Percentiles rank a stretch among this genome's conserved stretches.
Evolutionary conservation across 2,888 invertebrate species (phyloP).

Genomic region (Nemapogon koenigi): DNA sequence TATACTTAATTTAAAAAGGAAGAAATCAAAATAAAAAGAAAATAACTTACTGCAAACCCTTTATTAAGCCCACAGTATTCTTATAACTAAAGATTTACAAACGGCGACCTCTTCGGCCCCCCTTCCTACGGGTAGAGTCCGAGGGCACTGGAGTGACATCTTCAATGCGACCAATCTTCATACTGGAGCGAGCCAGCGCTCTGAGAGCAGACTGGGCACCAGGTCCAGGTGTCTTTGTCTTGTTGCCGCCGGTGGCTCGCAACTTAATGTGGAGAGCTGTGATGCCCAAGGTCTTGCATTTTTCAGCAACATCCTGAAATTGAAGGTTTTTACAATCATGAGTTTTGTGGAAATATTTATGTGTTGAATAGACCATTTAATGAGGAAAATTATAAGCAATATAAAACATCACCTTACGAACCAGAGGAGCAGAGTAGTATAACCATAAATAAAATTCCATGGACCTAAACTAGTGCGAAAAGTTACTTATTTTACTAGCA

Average conservation of each 20-base stretch:
- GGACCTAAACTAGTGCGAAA: too few relatives aligned
- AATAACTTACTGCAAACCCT: conserved; percentile 33
- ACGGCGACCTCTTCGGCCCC: conserved; percentile 98
- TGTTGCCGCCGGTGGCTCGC: conserved; percentile 98
- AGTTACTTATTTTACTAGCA: too few relatives aligned
- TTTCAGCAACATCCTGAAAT: conserved; percentile 94
- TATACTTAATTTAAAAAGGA: too few relatives aligned
- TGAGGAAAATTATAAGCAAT: too few relatives aligned
- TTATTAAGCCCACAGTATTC: conserved; percentile 49
- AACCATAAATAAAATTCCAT: too few relatives aligned
- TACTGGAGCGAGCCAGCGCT: conserved; percentile 96
- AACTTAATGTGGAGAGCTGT: conserved; percentile 98
- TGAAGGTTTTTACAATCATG: too few relatives aligned
- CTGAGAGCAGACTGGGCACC: conserved; percentile 98
- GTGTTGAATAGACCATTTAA: too few relatives aligned
- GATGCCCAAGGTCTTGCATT: conserved; percentile 96
- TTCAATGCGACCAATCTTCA: conserved; percentile 99
- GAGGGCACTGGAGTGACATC: conserved; percentile 99
- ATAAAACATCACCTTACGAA: too few relatives aligned
- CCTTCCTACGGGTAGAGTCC: conserved; percentile 99
- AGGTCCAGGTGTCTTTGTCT: conserved; percentile 98
- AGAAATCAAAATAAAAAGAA: too few relatives aligned
- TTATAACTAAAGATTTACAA: conserved; percentile 77
- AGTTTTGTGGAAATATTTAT: too few relatives aligned
- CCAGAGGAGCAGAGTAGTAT: too few relatives aligned